Conservation (phyloP, 2,113 vertebrate species). For the Seriola rivoliana region DNA sequence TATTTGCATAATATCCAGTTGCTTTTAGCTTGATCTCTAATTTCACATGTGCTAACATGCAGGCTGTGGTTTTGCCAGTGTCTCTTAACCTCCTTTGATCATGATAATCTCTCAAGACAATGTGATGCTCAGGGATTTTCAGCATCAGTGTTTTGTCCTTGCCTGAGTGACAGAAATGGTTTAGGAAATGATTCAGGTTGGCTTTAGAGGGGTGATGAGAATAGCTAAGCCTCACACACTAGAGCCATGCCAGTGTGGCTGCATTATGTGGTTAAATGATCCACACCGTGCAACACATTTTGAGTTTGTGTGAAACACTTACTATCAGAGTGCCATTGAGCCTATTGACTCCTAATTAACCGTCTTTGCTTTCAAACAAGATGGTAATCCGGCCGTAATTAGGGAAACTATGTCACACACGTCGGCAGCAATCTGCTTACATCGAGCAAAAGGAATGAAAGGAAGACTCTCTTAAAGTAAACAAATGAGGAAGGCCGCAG, state of each 20-base stretch:
- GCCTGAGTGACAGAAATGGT: constrained; percentile 10
- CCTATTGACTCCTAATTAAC: constrained; percentile 75
- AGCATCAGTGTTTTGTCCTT: constrained; percentile 15
- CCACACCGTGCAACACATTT: constrained; percentile 17
- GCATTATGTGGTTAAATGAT: constrained; percentile 44
- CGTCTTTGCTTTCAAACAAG: constrained; percentile 73
- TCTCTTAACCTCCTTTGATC: constrained; percentile 15
- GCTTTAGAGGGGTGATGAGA: constrained; percentile 24
- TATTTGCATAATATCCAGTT: not conserved
- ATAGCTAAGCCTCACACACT: constrained; percentile 40
- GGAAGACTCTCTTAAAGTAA: constrained; percentile 52
- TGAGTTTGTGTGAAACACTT: constrained; percentile 44
- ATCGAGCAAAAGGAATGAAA: constrained; percentile 47
- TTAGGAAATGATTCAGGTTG: constrained; percentile 26
- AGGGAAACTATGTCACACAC: constrained; percentile 60
- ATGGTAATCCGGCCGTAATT: constrained; percentile 78
- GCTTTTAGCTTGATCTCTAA: not conserved
- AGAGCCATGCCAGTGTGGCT: constrained; percentile 28
- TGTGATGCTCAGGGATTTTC: constrained; percentile 1
- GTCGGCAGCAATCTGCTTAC: constrained; percentile 56
- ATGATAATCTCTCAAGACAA: constrained; percentile 19
- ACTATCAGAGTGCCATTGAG: constrained; percentile 58
- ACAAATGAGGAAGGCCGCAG: constrained; percentile 63
- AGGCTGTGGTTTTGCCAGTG: not conserved
- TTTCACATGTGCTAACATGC: not conserved